Evolutionary conservation across 2,888 invertebrate genomes (phyloP).

Genomic region (Choristoneura rosaceana): DNA sequence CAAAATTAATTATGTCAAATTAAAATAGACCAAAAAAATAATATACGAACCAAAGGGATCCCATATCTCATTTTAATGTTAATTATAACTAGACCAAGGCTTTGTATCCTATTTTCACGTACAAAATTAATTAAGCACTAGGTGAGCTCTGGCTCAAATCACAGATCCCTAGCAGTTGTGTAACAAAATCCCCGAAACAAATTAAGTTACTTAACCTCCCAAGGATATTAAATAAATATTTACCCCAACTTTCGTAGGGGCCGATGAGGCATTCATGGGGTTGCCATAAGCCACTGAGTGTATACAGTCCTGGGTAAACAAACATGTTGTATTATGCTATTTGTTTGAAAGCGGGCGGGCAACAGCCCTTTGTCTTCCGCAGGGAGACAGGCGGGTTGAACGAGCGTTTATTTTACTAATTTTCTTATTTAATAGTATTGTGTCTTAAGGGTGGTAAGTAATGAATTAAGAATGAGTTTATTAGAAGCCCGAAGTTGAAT

Average conservation of each 20-base stretch:
- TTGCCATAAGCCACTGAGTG: constrained; percentile 19
- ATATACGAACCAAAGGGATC: no score
- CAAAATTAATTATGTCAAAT: no score
- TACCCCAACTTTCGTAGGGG: constrained; percentile 49
- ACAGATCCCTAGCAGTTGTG: not conserved
- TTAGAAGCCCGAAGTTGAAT: no score
- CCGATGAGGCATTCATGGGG: constrained; percentile 29
- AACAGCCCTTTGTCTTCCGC: constrained; percentile 14
- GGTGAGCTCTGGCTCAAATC: not conserved
- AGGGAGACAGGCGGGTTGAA: constrained; percentile 20
- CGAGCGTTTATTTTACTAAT: not conserved
- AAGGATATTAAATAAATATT: constrained; percentile 63
- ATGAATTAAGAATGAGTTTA: no score
- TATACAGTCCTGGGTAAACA: constrained; percentile 63
- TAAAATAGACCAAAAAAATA: no score
- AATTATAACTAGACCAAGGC: no score
- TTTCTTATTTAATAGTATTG: no score
- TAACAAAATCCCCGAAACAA: constrained; percentile 8
- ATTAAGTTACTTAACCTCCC: constrained; percentile 23
- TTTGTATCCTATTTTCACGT: no score
- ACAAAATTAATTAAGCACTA: no score
- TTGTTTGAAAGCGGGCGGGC: constrained; percentile 62
- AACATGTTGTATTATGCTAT: constrained; percentile 66
- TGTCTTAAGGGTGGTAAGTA: no score
- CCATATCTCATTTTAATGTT: no score